These are phyloP conservation scores for Autographa gamma DNA, from an alignment of 2,888 invertebrate species.

Conservation along the genomic window DNA sequence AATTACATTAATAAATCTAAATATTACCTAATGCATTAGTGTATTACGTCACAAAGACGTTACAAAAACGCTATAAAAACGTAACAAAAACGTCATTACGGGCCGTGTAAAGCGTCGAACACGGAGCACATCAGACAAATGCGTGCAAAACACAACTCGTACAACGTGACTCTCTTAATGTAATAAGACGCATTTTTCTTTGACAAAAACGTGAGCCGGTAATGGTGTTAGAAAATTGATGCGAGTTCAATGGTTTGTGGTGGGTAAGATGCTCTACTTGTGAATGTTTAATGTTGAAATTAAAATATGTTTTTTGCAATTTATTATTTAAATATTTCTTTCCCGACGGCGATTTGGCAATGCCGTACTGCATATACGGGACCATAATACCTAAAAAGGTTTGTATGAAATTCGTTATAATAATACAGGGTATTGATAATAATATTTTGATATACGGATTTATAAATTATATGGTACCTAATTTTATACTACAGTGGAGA, in stretches of 20 bases:
- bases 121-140: constrained; percentile 54
- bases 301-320: too few species aligned
- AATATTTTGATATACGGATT: too few species aligned
- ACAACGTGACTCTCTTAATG: constrained; percentile 74
- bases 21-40: background rate
- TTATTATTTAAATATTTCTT: too few species aligned
- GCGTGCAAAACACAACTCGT: constrained; percentile 60
- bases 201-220: constrained; percentile 79
- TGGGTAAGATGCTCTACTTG: constrained; percentile 66
- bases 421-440: too few species aligned
- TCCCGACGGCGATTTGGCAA: too few species aligned
- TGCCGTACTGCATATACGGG: too few species aligned
- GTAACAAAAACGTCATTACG: constrained; percentile 14
- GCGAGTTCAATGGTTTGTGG: constrained; percentile 58
- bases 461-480: too few species aligned
- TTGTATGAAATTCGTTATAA: too few species aligned
- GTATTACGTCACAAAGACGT: background rate
- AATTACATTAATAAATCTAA: background rate
- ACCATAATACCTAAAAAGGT: too few species aligned
- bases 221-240: constrained; percentile 78
- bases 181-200: constrained; percentile 87
- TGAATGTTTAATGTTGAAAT: background rate
- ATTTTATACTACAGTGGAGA: too few species aligned
- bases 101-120: constrained; percentile 45
- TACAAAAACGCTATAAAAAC: constrained; percentile 13